phyloP scores from a whole-genome alignment of 2,113 vertebrate genomes.

The Terrapene triunguis region DNA sequence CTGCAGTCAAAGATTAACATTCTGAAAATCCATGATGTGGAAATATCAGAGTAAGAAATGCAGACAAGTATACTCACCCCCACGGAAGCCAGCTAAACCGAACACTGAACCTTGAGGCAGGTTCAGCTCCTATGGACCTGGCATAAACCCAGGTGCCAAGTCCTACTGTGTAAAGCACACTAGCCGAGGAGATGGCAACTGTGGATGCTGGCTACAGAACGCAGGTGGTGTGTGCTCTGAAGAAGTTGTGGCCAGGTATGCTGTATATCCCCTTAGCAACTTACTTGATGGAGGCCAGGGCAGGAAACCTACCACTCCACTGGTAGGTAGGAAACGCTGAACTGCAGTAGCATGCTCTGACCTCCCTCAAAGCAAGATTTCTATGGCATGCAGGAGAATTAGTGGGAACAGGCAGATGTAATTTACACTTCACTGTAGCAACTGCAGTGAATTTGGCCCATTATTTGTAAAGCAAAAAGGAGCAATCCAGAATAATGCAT shows the following conservation, averaged over 20 bases:
- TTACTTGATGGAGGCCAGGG: not conserved
- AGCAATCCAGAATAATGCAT: not conserved
- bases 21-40: not conserved
- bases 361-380: not conserved
- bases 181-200: not conserved
- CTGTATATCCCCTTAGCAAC: not conserved
- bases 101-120: not conserved
- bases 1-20: not conserved
- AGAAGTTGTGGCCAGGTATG: not conserved
- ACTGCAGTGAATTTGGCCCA: not conserved
- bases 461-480: not conserved
- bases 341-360: not conserved
- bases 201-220: not conserved
- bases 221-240: not conserved
- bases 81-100: not conserved
- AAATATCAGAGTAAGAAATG: not conserved
- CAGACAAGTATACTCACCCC: not conserved
- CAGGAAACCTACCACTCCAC: not conserved
- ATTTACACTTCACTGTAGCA: not conserved
- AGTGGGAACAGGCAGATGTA: not conserved
- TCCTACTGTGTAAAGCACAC: not conserved
- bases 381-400: not conserved
- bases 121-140: not conserved
- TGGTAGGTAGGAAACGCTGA: not conserved
- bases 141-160: rapidly evolving